Base-by-base conservation (phyloP, 2,888 invertebrate genomes). In the Galerucella pusilla region DNA sequence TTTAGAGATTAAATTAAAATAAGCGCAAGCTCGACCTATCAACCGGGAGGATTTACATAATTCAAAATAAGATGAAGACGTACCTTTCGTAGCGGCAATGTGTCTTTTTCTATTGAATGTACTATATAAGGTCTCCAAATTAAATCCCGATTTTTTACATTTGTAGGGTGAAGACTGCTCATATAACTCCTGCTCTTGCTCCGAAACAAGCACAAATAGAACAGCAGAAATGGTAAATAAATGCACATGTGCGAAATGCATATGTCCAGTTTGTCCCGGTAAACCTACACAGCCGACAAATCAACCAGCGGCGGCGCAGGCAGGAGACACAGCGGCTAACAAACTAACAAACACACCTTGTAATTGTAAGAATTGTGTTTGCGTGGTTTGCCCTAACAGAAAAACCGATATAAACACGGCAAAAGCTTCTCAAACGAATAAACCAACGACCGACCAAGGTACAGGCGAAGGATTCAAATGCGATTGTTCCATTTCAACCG, bases 121-220 rank as follows among this genome's bases (percentile, higher is more conserved):
- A n/a, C n/a, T n/a, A n/a, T n/a, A n/a, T n/a, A n/a, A 28, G 28
- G 28, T 28, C 28, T 28, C 28, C 28, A 28, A 5, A 28, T 28
- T 28, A 28, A 28, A 28, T 5, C 28, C 2, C 28, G 28, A n/a
- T n/a, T 35, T 6, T 14, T 49, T 10, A 20, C 16, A 35, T 35
- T 65, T 65, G 45, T 46, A 65, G 64, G 64, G 11, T 10, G 64
- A 65, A 20, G 46, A 65, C 9, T 46, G 64, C 16, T 65, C 64
- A 16, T 65, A 46, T 65, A 16, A 16, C 20, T 45, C 45, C 11
- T 65, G 12, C 12, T 16, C 46, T 14, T 65, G 64, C 20, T 45
- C 46, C 3, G 64, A 65, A 42, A 61, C 35, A 2, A 28, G 28
- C n/a, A 14, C 61, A 14, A 25, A 35, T 14, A 35, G 14, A 35